Conservation (phyloP, 2,797 vertebrate species). For the Leptodactylus fallax region DNA sequence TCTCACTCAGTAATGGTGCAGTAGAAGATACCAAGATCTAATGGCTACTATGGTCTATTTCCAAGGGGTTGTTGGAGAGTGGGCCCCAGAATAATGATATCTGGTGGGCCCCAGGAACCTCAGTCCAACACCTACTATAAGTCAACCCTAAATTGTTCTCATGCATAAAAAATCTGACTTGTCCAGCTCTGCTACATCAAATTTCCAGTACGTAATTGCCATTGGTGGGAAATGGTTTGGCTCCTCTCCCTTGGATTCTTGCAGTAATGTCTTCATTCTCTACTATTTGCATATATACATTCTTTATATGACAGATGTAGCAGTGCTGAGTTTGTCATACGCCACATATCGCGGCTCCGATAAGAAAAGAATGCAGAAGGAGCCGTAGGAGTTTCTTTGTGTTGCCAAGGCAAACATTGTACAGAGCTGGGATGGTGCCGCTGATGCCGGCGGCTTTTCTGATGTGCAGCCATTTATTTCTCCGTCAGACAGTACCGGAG, state of each 20-base stretch:
- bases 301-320: background rate
- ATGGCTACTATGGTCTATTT: too few relatives aligned
- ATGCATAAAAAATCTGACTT: background rate
- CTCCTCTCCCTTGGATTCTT: background rate
- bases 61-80: too few relatives aligned
- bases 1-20: too few relatives aligned
- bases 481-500: background rate
- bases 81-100: too few relatives aligned
- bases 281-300: background rate
- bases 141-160: background rate
- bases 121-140: too few relatives aligned
- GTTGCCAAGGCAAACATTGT: slow-evolving; percentile 22
- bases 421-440: background rate
- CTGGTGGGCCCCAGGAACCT: too few relatives aligned
- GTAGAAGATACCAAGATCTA: too few relatives aligned
- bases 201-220: background rate
- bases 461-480: slow-evolving; percentile 18
- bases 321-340: background rate
- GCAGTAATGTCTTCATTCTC: background rate
- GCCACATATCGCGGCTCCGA: background rate
- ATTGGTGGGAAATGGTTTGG: background rate
- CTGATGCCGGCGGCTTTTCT: background rate
- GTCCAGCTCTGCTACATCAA: background rate
- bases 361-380: background rate
- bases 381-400: background rate